These are phyloP conservation scores for Excalfactoria chinensis DNA, from an alignment of 2,113 vertebrate genomes.

Conservation along the genomic window DNA sequence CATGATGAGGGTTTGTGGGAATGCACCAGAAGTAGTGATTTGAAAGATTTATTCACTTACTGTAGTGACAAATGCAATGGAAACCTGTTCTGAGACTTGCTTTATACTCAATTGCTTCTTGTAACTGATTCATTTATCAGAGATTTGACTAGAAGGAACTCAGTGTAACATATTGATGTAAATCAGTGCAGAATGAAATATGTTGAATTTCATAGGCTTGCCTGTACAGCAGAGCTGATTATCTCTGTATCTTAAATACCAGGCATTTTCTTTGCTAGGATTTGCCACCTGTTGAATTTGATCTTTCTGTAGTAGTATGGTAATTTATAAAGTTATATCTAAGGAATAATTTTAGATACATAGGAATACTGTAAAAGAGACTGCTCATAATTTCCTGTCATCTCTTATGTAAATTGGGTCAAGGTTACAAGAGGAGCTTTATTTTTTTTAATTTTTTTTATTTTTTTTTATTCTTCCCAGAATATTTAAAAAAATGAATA, in stretches of 20 bases:
- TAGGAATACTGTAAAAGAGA: neutral
- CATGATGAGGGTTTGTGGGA: neutral
- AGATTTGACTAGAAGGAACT: conserved; percentile 50
- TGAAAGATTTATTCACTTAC: conserved; percentile 48
- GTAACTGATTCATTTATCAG: conserved; percentile 67
- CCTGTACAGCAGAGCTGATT: neutral
- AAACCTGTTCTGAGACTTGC: conserved; percentile 55
- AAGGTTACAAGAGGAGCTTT: neutral
- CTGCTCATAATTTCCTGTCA: neutral
- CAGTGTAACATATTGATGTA: conserved; percentile 16
- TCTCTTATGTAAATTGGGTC: neutral
- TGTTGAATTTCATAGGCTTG: conserved; percentile 16
- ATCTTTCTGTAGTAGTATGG: neutral
- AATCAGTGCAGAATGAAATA: conserved; percentile 45
- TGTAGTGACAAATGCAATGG: conserved; percentile 58
- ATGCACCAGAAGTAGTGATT: neutral
- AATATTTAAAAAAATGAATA: neutral
- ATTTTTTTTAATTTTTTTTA: no score
- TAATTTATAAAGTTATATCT: neutral
- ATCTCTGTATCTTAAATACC: neutral
- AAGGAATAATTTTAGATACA: neutral
- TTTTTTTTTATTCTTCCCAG: neutral
- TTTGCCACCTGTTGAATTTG: neutral
- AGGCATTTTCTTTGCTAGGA: neutral
- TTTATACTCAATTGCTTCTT: conserved; percentile 64